Evolutionary conservation across 2,797 vertebrate genomes (phyloP).

Genomic region (Helicolenus hilgendorfi): DNA sequence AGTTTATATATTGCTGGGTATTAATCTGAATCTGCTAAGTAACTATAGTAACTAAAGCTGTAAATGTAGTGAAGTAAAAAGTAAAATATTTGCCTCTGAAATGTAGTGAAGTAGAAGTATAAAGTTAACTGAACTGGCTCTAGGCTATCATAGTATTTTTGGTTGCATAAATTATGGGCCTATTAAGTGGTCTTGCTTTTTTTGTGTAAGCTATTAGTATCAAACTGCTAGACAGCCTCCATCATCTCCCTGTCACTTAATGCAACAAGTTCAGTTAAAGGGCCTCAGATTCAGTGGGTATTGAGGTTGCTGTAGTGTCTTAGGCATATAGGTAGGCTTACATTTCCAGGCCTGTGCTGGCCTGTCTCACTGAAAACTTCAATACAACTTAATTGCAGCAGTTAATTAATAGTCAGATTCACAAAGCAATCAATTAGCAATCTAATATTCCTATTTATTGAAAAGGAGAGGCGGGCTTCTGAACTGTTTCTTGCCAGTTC

Average conservation of each 20-base stretch:
- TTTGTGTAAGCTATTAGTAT: neutral
- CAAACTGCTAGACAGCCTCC: neutral
- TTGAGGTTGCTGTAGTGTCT: neutral
- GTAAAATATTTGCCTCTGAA: no score
- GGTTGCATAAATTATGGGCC: neutral
- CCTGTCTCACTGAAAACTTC: neutral
- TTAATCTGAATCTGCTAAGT: no score
- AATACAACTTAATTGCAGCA: neutral
- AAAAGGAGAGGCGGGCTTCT: neutral
- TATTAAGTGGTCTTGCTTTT: neutral
- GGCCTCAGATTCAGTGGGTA: slow-evolving; percentile 19
- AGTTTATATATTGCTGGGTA: no score
- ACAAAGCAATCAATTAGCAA: neutral
- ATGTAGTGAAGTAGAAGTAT: no score
- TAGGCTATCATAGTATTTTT: neutral
- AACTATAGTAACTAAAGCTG: no score
- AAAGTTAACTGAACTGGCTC: neutral
- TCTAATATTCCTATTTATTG: neutral
- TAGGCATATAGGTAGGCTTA: neutral
- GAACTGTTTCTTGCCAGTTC: neutral
- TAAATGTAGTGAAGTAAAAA: no score
- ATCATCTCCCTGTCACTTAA: neutral
- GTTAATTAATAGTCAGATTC: neutral
- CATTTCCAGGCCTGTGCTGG: slow-evolving; percentile 5
- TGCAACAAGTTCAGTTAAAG: slow-evolving; percentile 13